These are phyloP conservation scores for Melanostoma scalare DNA, from an alignment of 2,888 invertebrate species.

Conservation along the genomic window DNA sequence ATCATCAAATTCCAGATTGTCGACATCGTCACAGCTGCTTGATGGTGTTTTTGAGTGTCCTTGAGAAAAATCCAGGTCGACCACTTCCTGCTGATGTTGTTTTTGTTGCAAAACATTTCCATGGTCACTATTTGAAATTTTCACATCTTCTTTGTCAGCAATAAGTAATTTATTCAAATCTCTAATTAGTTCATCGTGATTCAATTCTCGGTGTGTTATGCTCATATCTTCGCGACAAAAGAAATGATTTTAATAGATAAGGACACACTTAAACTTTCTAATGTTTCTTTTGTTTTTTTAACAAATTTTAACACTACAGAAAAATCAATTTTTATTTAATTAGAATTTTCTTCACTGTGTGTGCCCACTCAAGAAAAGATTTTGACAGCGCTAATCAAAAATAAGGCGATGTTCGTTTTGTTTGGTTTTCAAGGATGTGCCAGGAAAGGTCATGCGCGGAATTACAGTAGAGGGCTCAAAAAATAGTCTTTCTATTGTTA, in stretches of 20 bases:
- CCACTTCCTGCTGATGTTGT: constrained; percentile 29
- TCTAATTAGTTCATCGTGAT: constrained; percentile 28
- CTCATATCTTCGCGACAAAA: constrained; percentile 39
- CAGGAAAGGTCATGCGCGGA: constrained; percentile 43
- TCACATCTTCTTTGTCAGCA: constrained; percentile 29
- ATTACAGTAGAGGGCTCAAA: constrained; percentile 25
- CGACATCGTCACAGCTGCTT: constrained; percentile 59
- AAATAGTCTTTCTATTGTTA: not conserved
- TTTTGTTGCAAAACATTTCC: constrained; percentile 38
- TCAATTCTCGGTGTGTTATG: constrained; percentile 23
- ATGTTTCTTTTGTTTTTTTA: not conserved
- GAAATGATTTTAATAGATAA: not conserved
- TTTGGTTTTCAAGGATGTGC: constrained; percentile 41
- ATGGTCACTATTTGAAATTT: constrained; percentile 51
- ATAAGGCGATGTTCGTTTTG: constrained; percentile 48
- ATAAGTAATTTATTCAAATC: constrained; percentile 46
- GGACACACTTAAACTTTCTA: too few relatives aligned
- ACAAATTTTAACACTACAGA: constrained; percentile 22
- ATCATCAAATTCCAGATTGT: constrained; percentile 63
- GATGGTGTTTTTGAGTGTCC: constrained; percentile 42
- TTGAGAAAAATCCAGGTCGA: constrained; percentile 56
- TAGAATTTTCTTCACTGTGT: constrained; percentile 35
- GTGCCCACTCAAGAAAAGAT: constrained; percentile 49
- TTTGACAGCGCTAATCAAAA: constrained; percentile 52
- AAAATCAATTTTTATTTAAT: constrained; percentile 72